Base-by-base conservation (phyloP, 1,140 invertebrate species). In the Plectrocnemia conspersa region DNA sequence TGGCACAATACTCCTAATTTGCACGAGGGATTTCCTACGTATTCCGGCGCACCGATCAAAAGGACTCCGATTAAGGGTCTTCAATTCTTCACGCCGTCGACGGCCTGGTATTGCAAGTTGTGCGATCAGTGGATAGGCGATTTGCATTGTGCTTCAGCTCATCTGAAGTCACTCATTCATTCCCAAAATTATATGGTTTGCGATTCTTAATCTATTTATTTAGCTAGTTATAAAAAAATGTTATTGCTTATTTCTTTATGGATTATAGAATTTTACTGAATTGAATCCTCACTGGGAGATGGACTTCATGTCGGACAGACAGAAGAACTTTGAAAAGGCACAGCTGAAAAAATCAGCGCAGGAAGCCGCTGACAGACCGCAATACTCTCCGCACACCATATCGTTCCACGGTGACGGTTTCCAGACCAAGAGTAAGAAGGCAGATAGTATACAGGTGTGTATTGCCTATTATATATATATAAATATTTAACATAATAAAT, bases 101-200 rank as follows among this genome's bases (percentile, higher is more conserved):
- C 85, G 10, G 86, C 87, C n/a, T 91, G 89, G 89, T 93, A 88
- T 71, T 93, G 89, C 69, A 88, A 88, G 65, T 74, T 93, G 24
- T 93, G 89, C 62, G 82, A 88, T 66, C 76, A 81, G 55, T 93
- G 88, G 84, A 89, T 91, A 59, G 89, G 89, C 0, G 89, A 93
- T 68, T 77, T 89, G 33, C 86, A 91, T 68, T 90, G 89, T 70
- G 88, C 88, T 7, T 88, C 85, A 19, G 77, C 86, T 3, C 89
- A 93, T 74, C 72, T 93, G 36, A 90, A 90, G 64, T 89, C 85
- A 0, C 74, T 83, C 46, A 67, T 76, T 3, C 89, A 93, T 71
- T 82, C 84, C 49, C 81, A 85, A 57, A 88, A 87, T 67, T 91
- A 86, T 69, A 77, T 82, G 33, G 89, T 90, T 70, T 82, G 80